These are phyloP conservation scores for Microcebus jonahi DNA, from an alignment of 2,113 vertebrate genomes.

Conservation along the genomic window DNA sequence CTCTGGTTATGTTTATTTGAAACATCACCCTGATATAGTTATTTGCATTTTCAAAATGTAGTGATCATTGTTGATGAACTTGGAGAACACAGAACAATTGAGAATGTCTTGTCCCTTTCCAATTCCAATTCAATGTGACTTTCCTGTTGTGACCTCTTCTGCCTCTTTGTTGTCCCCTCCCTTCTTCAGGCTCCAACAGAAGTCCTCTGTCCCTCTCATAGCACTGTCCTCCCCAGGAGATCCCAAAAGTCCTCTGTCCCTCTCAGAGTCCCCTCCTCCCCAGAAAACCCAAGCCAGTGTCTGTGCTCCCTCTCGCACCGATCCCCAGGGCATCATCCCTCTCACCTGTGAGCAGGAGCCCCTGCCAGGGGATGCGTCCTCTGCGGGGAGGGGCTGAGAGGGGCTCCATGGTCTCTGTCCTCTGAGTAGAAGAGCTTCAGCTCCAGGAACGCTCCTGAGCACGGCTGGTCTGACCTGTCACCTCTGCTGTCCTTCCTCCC, in stretches of 20 bases:
- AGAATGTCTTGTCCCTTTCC: no score
- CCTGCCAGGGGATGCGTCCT: fast-evolving
- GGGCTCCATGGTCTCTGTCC: not conserved
- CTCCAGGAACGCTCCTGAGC: no score
- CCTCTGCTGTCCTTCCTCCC: no score
- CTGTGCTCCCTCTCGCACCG: not conserved
- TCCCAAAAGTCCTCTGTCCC: not conserved
- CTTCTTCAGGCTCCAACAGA: not conserved
- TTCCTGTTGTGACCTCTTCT: fast-evolving
- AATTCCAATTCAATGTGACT: not conserved
- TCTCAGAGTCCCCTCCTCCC: not conserved
- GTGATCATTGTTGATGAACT: not conserved
- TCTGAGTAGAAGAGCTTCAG: no score
- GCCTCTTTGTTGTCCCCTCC: not conserved
- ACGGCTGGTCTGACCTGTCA: no score
- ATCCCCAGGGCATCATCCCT: not conserved
- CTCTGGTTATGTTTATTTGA: not conserved
- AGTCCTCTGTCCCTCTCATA: not conserved
- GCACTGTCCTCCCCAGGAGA: not conserved
- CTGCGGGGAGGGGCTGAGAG: not conserved
- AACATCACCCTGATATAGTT: not conserved
- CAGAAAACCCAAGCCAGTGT: not conserved
- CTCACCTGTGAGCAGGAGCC: slow-evolving; percentile 41
- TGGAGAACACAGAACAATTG: no score
- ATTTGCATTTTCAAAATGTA: not conserved